These are phyloP conservation scores for Crotalus adamanteus DNA, from an alignment of 2,797 vertebrate species.

Conservation along the genomic window DNA sequence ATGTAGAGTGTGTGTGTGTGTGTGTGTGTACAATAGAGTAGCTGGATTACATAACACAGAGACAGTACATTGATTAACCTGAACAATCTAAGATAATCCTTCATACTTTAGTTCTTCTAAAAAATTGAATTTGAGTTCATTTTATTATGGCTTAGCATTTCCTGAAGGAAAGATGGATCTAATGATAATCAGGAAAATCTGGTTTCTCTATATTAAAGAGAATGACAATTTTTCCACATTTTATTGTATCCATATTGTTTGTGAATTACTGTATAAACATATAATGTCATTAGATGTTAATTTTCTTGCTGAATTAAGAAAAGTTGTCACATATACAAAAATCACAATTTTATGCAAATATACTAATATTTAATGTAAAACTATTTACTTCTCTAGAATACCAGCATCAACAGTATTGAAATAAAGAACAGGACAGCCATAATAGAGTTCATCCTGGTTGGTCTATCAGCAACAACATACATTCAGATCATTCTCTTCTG, in stretches of 20 bases:
- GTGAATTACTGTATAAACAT: neutral
- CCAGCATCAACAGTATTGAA: neutral
- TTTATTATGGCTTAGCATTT: neutral
- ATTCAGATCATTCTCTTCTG: neutral
- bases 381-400: neutral
- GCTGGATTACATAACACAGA: neutral
- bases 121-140: neutral
- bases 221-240: neutral
- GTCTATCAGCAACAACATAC: slow-evolving; percentile 27
- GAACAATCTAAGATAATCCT: neutral
- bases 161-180: neutral
- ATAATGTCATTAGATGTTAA: neutral
- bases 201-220: neutral
- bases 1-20: too few relatives aligned
- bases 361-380: neutral
- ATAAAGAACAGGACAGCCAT: neutral
- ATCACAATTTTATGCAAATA: neutral
- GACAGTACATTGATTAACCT: neutral
- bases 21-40: neutral
- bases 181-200: neutral
- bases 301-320: neutral
- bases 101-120: neutral
- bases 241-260: neutral
- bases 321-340: neutral
- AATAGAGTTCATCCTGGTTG: slow-evolving; percentile 37